These are phyloP conservation scores for Phytoseiulus persimilis DNA, from an alignment of 2,888 invertebrate genomes.

Conservation along the genomic window DNA sequence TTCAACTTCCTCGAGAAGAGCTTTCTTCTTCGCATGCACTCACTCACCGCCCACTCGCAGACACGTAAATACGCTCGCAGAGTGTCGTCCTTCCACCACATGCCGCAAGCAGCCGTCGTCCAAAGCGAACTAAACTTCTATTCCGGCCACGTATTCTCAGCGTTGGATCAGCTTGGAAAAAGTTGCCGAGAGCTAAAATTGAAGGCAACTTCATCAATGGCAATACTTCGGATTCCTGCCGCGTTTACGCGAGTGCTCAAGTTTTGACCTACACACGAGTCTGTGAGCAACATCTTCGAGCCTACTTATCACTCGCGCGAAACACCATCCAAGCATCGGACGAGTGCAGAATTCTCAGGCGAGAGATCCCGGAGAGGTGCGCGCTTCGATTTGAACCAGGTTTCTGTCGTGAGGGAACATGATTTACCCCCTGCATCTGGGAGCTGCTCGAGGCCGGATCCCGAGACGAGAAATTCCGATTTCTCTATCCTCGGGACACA, in stretches of 20 bases:
- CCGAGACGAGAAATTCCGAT: too few relatives aligned
- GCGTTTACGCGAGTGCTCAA: not conserved
- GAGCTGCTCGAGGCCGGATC: too few relatives aligned
- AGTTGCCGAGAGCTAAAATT: not conserved
- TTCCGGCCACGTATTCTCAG: not conserved
- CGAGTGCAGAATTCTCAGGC: too few relatives aligned
- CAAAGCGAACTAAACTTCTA: not conserved
- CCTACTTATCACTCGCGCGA: too few relatives aligned
- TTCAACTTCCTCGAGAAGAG: not conserved
- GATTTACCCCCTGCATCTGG: too few relatives aligned
- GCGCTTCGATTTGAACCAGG: too few relatives aligned
- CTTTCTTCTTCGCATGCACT: not conserved
- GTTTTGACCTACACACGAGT: not conserved
- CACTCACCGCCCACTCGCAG: not conserved
- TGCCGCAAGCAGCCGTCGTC: not conserved
- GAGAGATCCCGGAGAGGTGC: too few relatives aligned
- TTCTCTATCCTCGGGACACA: too few relatives aligned
- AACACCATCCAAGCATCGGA: too few relatives aligned
- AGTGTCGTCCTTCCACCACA: not conserved
- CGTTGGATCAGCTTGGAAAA: not conserved
- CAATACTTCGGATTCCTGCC: not conserved
- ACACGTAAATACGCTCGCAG: not conserved
- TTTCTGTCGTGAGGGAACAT: too few relatives aligned
- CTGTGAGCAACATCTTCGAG: not conserved
- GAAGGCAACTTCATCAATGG: not conserved